Percentiles rank a stretch among this genome's conserved stretches.
These are phyloP conservation scores for Ptiloglossa arizonensis DNA, from an alignment of 1,140 invertebrate genomes.

Conservation along the genomic window DNA sequence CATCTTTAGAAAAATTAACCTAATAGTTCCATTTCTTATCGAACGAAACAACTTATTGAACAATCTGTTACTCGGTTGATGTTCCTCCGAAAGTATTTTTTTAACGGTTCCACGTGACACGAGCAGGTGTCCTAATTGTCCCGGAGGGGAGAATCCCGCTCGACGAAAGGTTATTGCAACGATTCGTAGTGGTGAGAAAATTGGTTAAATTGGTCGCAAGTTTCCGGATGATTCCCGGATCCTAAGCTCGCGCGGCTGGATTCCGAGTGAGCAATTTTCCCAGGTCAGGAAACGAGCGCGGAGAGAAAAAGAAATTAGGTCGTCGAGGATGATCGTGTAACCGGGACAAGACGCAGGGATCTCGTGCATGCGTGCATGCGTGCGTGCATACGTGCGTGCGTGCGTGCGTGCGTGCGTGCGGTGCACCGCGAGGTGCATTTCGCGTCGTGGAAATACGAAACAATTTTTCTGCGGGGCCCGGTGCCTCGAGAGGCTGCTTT, in stretches of 20 bases:
- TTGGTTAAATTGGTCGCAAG: too few species aligned
- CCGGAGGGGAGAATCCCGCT: too few species aligned
- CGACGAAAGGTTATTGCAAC: too few species aligned
- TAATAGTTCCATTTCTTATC: too few species aligned
- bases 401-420: not conserved
- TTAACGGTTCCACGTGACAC: too few species aligned
- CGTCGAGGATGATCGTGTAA: not conserved
- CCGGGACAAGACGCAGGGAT: not conserved
- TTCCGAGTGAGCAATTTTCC: not conserved
- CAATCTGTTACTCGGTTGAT: too few species aligned
- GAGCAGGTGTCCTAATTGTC: too few species aligned
- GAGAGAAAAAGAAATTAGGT: slow-evolving; percentile 15
- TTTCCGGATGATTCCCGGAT: too few species aligned
- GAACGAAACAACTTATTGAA: too few species aligned
- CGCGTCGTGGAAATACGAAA: slow-evolving; percentile 48
- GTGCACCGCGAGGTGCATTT: slow-evolving; percentile 13
- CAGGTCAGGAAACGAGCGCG: not conserved
- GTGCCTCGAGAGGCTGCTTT: slow-evolving; percentile 60
- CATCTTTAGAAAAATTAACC: too few species aligned
- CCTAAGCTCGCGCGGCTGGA: not conserved
- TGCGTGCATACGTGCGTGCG: slow-evolving; percentile 3
- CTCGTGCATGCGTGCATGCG: not conserved
- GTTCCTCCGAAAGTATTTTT: too few species aligned
- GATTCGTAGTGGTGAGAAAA: too few species aligned
- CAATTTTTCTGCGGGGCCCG: slow-evolving; percentile 55